Conservation (phyloP, 2,888 invertebrate genomes). For the Melanophora roralis region DNA sequence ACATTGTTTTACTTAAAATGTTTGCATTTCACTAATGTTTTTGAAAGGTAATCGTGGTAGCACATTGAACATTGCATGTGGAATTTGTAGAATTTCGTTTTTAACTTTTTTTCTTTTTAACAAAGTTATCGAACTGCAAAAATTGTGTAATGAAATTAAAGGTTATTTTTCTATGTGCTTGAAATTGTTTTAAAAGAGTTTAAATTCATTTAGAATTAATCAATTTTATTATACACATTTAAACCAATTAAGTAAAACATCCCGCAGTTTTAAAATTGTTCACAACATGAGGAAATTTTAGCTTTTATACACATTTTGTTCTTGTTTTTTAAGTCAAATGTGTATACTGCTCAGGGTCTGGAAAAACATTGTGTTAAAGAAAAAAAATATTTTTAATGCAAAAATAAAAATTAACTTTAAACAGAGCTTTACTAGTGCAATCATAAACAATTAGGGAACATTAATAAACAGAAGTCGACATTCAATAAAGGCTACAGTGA, state of each 20-base stretch:
- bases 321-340: neutral
- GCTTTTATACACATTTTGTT: conserved; percentile 24
- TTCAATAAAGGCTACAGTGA: too few relatives aligned
- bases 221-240: conserved; percentile 57
- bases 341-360: conserved; percentile 29
- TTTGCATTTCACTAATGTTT: neutral
- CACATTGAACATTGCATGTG: conserved; percentile 17
- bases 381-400: too few relatives aligned
- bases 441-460: too few relatives aligned
- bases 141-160: neutral
- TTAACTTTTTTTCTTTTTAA: neutral
- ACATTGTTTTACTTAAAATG: neutral
- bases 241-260: conserved; percentile 61
- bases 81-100: neutral
- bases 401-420: neutral
- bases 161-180: neutral
- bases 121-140: neutral
- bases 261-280: conserved; percentile 63
- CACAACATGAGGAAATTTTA: conserved; percentile 63
- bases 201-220: conserved; percentile 51
- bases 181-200: neutral
- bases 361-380: conserved; percentile 29
- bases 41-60: conserved; percentile 1
- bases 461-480: too few relatives aligned
- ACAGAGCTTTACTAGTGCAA: too few relatives aligned